phyloP scores from a whole-genome alignment of 2,113 vertebrate genomes.

The Telmatochromis brichardi region DNA sequence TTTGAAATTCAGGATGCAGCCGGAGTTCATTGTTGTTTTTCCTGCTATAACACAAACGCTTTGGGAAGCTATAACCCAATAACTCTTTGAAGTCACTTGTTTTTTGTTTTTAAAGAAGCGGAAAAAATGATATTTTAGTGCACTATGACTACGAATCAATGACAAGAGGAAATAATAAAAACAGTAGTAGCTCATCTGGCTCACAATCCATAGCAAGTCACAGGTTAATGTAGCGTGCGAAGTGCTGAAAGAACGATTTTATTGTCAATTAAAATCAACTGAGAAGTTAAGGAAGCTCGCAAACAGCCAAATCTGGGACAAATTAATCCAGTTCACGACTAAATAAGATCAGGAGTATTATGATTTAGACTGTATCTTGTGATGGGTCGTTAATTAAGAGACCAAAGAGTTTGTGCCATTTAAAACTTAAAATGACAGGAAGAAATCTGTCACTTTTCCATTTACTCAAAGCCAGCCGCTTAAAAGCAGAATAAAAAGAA shows the following conservation, averaged over 20 bases:
- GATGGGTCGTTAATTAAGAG: not conserved
- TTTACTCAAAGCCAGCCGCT: accelerated
- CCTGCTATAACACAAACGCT: not conserved
- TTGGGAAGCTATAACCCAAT: not conserved
- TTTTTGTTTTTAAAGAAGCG: not conserved
- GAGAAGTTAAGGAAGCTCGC: not conserved
- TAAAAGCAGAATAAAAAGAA: not conserved
- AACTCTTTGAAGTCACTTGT: not conserved
- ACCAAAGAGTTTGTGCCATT: not conserved
- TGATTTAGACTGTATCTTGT: not conserved
- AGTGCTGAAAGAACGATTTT: not conserved
- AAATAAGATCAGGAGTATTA: not conserved
- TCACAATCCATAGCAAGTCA: not conserved
- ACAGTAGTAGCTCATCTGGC: not conserved
- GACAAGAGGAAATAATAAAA: not conserved
- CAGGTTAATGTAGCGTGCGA: not conserved
- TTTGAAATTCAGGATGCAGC: not conserved
- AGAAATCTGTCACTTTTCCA: not conserved
- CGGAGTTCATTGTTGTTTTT: not conserved
- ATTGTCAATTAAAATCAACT: not conserved
- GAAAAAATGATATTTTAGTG: not conserved
- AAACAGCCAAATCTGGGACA: not conserved
- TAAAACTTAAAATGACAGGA: not conserved
- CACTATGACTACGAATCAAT: not conserved
- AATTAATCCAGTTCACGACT: not conserved